phyloP scores from a whole-genome alignment of 2,888 invertebrate genomes.

The Pherbina coryleti region DNA sequence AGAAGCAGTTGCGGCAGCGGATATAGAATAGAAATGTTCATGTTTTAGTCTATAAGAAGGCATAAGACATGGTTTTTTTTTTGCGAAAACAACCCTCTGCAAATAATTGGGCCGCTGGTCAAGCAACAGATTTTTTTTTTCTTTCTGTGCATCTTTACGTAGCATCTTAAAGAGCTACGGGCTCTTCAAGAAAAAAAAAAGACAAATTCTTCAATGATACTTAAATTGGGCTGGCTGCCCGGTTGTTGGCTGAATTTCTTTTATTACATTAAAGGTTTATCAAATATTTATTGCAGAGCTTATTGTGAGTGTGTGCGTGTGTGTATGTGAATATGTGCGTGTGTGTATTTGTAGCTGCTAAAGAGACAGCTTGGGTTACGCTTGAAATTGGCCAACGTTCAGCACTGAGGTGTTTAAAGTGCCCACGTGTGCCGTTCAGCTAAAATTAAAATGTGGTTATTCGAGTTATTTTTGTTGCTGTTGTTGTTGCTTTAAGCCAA shows the following conservation, averaged over 20 bases:
- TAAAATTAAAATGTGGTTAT: neutral
- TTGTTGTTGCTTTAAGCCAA: neutral
- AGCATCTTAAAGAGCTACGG: too few species aligned
- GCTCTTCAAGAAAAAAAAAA: neutral
- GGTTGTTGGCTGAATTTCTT: neutral
- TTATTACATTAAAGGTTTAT: constrained; percentile 21
- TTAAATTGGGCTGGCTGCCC: neutral
- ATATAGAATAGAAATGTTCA: neutral
- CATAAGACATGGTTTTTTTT: too few species aligned
- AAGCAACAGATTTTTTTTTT: constrained; percentile 19
- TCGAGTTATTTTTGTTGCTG: neutral
- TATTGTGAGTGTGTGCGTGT: neutral
- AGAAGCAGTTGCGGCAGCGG: neutral
- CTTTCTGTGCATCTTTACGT: neutral
- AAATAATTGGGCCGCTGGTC: constrained; percentile 13
- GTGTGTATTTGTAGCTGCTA: neutral
- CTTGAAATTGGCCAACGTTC: neutral
- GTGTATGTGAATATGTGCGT: neutral
- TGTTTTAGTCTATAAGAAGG: too few species aligned
- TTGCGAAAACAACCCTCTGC: constrained; percentile 1
- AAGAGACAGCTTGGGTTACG: neutral
- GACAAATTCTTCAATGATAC: constrained; percentile 10
- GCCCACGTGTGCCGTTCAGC: constrained; percentile 12
- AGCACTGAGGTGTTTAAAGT: constrained; percentile 20
- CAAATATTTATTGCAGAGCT: constrained; percentile 16